Conservation (phyloP, 2,797 vertebrate species). For the Sebastes diaconus region DNA sequence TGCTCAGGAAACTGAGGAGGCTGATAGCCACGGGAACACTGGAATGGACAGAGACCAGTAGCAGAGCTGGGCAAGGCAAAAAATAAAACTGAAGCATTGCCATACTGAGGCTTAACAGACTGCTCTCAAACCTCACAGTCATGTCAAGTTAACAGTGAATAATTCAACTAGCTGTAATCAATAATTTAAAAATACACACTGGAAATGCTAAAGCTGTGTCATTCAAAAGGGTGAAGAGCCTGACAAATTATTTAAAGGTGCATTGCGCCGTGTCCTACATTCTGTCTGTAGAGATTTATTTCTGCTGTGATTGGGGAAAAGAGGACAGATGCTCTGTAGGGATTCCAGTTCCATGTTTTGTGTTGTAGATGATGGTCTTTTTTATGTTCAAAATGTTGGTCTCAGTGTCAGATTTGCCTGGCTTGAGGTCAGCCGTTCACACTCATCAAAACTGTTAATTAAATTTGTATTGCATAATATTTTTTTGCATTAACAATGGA, state of each 20-base stretch:
- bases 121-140: constrained; percentile 5
- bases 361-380: background rate
- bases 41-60: background rate
- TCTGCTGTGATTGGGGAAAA: background rate
- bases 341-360: background rate
- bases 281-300: background rate
- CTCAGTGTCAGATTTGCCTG: background rate
- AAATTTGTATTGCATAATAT: background rate
- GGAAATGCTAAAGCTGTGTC: constrained; percentile 9
- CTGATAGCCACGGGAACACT: background rate
- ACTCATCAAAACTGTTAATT: background rate
- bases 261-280: constrained; percentile 14
- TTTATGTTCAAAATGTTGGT: background rate
- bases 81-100: background rate
- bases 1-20: background rate
- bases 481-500: background rate
- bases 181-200: constrained; percentile 44
- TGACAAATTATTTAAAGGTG: constrained; percentile 52
- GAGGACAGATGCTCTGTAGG: background rate
- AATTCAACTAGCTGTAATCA: constrained; percentile 29
- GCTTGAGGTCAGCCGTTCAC: background rate
- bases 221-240: constrained; percentile 15
- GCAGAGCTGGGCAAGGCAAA: background rate
- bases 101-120: background rate
- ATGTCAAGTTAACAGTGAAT: constrained; percentile 41